Percentiles rank a stretch among this genome's conserved stretches.
Conservation (phyloP, 2,797 vertebrate species). For the Oreochromis mossambicus region DNA sequence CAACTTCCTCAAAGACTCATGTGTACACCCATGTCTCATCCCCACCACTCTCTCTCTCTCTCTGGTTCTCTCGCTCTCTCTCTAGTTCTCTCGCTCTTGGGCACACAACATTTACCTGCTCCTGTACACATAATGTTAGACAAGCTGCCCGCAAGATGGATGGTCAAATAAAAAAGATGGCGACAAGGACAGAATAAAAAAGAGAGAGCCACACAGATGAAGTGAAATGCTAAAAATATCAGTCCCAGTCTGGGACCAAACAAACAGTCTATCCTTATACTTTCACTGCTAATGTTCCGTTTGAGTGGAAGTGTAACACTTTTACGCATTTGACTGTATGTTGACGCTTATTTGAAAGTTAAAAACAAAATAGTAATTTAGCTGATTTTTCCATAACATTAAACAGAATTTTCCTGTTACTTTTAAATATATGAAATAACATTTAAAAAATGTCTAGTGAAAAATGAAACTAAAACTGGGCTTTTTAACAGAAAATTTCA, state of each 20-base stretch:
- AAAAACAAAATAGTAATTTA: neutral
- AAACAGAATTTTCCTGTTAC: neutral
- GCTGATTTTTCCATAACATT: neutral
- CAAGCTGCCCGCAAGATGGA: neutral
- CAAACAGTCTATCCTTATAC: accelerated
- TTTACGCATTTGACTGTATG: neutral
- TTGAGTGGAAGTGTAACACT: neutral
- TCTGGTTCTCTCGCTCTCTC: too few species aligned
- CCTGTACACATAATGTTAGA: neutral
- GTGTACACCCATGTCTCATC: neutral
- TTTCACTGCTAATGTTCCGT: neutral
- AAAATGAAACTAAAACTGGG: too few species aligned
- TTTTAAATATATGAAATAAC: neutral
- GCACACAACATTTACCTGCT: neutral
- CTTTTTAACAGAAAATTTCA: too few species aligned
- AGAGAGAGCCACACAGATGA: neutral
- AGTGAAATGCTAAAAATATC: neutral
- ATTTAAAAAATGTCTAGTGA: too few species aligned
- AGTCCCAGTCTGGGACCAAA: neutral
- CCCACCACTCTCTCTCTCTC: neutral
- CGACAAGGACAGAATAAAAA: neutral
- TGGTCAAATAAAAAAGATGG: neutral
- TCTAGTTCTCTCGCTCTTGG: neutral
- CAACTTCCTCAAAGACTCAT: neutral
- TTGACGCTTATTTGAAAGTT: neutral